Evolutionary conservation across 2,113 vertebrate species (phyloP).

Genomic region (Syngnathus floridae): DNA sequence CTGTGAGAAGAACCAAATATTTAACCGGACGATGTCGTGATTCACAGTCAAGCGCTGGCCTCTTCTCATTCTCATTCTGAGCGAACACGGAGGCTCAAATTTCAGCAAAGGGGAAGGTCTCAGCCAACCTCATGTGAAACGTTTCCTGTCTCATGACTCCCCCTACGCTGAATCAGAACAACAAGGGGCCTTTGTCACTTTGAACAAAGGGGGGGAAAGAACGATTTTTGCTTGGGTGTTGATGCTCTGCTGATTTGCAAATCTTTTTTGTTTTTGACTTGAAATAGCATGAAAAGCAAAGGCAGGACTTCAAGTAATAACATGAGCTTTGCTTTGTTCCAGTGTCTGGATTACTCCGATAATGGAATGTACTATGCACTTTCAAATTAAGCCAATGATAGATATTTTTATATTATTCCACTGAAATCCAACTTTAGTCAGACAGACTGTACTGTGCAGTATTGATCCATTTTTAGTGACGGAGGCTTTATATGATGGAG

Average conservation of each 20-base stretch:
- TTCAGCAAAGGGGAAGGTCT: conserved; percentile 42
- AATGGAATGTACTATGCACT: neutral
- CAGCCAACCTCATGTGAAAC: conserved; percentile 36
- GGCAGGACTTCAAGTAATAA: neutral
- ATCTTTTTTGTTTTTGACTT: neutral
- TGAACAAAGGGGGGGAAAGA: neutral
- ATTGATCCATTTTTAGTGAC: conserved; percentile 33
- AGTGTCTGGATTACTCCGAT: neutral
- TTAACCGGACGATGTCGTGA: conserved; percentile 32
- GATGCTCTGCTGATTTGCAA: neutral
- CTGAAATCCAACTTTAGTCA: neutral
- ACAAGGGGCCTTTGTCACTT: neutral
- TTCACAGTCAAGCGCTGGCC: conserved; percentile 18
- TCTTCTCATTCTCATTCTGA: conserved; percentile 34
- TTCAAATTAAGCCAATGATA: neutral
- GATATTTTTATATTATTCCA: neutral
- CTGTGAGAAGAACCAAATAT: conserved; percentile 34
- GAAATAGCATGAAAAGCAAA: conserved; percentile 1
- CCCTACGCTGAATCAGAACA: neutral
- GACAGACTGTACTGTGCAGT: conserved; percentile 4
- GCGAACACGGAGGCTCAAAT: conserved; percentile 42
- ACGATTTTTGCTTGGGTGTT: neutral
- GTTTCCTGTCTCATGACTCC: conserved; percentile 45
- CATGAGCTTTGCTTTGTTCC: neutral
- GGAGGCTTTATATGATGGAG: conserved; percentile 28